Percentiles rank a stretch among this genome's conserved stretches.
Evolutionary conservation across 2,797 vertebrate species (phyloP).

Genomic region (Cyprinella venusta): DNA sequence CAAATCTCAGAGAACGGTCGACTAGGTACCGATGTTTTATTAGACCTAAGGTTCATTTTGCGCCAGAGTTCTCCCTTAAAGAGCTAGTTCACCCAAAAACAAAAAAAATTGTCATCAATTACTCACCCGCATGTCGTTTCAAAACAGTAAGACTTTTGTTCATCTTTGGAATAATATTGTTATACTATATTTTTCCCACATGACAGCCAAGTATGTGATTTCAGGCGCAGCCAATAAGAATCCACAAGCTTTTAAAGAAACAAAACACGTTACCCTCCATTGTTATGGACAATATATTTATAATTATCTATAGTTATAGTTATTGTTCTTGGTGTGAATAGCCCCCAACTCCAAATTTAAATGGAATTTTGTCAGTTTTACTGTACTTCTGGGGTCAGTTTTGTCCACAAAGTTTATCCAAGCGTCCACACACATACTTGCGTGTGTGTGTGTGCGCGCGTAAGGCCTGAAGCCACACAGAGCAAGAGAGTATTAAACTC

Average conservation of each 20-base stretch:
- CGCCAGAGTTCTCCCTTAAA: background rate
- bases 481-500: slow-evolving; percentile 21
- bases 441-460: background rate
- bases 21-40: too few species aligned
- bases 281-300: background rate
- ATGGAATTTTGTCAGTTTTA: background rate
- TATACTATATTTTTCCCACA: background rate
- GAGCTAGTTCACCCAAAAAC: background rate
- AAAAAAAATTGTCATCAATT: background rate
- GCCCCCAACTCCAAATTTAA: background rate
- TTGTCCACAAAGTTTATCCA: background rate
- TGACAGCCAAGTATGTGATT: too few species aligned
- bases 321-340: background rate
- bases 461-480: background rate
- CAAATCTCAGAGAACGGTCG: too few species aligned
- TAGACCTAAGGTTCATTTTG: too few species aligned
- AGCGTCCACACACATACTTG: background rate
- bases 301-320: background rate
- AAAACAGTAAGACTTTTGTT: background rate
- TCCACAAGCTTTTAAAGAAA: background rate
- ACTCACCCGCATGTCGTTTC: background rate
- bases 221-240: too few species aligned
- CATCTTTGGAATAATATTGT: background rate
- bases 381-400: background rate
- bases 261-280: background rate